Percentiles rank a stretch among this genome's conserved stretches.
Conservation (phyloP, 2,113 vertebrate genomes). For the Plecotus auritus region DNA sequence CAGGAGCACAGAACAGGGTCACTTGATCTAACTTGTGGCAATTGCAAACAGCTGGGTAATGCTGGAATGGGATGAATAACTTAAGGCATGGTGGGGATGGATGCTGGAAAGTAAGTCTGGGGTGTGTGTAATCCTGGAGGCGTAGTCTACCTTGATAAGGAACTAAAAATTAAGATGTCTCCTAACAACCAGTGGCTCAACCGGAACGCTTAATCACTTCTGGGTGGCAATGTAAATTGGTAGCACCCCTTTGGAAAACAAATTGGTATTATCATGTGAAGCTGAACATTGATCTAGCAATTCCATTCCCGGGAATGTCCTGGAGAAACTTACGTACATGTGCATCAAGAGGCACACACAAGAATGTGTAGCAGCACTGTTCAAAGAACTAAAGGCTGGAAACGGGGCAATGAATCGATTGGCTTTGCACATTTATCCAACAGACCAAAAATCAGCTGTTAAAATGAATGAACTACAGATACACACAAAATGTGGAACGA, state of each 20-base stretch:
- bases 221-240: background rate
- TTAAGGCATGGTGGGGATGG: background rate
- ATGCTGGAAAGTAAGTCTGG: background rate
- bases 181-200: background rate
- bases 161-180: background rate
- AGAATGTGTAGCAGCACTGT: background rate
- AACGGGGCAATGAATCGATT: background rate
- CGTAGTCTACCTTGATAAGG: background rate
- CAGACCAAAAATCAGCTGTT: background rate
- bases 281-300: background rate
- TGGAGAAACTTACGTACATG: background rate
- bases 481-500: background rate
- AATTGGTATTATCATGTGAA: background rate
- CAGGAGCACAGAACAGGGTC: background rate
- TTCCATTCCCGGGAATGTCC: background rate
- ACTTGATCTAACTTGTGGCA: background rate
- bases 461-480: background rate
- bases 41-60: background rate
- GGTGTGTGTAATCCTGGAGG: background rate
- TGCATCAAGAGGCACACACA: background rate
- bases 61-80: background rate
- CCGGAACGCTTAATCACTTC: background rate
- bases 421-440: background rate
- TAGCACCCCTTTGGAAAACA: slow-evolving; percentile 34
- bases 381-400: background rate